Evolutionary conservation across 2,113 vertebrate species (phyloP).

Genomic region (Menura novaehollandiae): DNA sequence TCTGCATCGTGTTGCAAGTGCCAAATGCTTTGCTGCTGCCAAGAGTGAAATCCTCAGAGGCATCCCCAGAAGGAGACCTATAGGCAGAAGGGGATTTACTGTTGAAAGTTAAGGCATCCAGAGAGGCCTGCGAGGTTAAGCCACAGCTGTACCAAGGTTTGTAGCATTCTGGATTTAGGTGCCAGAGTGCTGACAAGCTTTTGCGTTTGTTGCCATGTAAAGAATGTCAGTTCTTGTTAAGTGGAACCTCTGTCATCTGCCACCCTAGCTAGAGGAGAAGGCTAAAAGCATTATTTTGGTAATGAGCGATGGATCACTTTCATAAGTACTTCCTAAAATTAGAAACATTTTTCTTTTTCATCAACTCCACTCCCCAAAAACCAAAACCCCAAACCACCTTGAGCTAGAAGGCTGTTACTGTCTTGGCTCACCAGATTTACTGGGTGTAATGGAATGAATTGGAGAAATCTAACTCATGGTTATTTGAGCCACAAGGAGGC

Average conservation of each 20-base stretch:
- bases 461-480: background rate
- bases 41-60: background rate
- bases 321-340: background rate
- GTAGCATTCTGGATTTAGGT: background rate
- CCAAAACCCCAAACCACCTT: background rate
- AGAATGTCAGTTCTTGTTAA: background rate
- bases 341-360: background rate
- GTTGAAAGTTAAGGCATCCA: background rate
- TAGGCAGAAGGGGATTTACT: background rate
- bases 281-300: background rate
- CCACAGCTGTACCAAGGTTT: background rate
- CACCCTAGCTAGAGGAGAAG: background rate
- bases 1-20: background rate
- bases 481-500: constrained; percentile 45
- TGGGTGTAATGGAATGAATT: background rate
- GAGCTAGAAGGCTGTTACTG: background rate
- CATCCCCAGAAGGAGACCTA: background rate
- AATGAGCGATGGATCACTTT: background rate
- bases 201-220: background rate
- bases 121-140: background rate
- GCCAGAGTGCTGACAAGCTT: background rate
- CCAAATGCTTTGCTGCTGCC: background rate
- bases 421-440: background rate
- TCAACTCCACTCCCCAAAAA: rapidly evolving
- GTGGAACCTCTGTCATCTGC: background rate